Conservation (phyloP, 2,888 invertebrate species). For the Brachyptera putata region DNA sequence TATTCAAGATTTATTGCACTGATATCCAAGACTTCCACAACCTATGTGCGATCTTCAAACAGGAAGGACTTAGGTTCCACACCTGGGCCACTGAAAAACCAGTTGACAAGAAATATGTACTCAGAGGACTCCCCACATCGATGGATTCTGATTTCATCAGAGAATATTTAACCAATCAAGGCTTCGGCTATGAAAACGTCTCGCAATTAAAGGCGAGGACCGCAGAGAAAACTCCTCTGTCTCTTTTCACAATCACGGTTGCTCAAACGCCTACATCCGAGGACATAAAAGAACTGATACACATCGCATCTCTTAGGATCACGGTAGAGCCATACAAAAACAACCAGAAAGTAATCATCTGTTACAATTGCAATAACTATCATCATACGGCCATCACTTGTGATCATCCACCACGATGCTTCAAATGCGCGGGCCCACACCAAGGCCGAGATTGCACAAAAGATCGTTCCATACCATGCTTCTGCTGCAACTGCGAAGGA, state of each 20-base stretch:
- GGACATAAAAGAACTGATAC: not conserved
- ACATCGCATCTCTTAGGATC: not conserved
- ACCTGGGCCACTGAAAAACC: not conserved
- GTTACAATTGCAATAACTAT: not conserved
- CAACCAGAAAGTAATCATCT: not conserved
- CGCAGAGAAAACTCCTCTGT: too few relatives aligned
- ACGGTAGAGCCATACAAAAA: not conserved
- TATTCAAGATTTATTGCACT: too few relatives aligned
- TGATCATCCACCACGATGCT: not conserved
- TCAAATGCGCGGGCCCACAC: not conserved
- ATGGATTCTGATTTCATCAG: too few relatives aligned
- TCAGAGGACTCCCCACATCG: too few relatives aligned
- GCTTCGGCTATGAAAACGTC: too few relatives aligned
- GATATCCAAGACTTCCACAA: too few relatives aligned
- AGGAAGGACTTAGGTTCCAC: not conserved
- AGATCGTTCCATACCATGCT: not conserved
- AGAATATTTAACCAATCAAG: too few relatives aligned
- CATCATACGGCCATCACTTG: not conserved
- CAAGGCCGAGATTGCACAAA: not conserved
- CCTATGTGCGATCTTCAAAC: too few relatives aligned
- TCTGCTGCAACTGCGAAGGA: not conserved
- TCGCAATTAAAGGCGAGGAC: too few relatives aligned
- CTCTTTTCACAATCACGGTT: not conserved
- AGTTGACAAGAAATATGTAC: too few relatives aligned
- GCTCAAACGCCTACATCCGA: not conserved